phyloP scores from a whole-genome alignment of 2,888 invertebrate species.

The Dyspetes luteomarginatus region DNA sequence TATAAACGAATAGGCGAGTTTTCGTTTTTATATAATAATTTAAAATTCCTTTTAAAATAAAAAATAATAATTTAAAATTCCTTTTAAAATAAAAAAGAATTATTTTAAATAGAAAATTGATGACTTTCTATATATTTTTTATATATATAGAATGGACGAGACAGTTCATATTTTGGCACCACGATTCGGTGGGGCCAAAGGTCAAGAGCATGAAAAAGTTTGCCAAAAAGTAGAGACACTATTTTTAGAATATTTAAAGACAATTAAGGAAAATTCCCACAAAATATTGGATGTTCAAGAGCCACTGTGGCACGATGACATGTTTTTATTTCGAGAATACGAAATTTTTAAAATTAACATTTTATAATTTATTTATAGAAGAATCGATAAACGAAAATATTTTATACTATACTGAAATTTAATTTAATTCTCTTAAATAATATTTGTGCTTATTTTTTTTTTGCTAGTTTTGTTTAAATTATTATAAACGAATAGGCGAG shows the following conservation, averaged over 20 bases:
- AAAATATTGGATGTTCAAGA: constrained; percentile 91
- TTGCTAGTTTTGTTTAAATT: background rate
- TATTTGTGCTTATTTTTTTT: background rate
- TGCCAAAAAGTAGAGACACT: constrained; percentile 90
- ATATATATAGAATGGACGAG: constrained; percentile 87
- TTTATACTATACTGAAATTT: too few species aligned
- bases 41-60: too few species aligned
- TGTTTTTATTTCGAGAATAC: constrained; percentile 86
- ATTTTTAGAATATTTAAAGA: constrained; percentile 87
- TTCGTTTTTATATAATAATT: too few species aligned
- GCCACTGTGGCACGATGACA: constrained; percentile 92
- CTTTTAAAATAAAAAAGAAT: too few species aligned
- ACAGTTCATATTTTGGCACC: constrained; percentile 88
- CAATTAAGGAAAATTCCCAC: constrained; percentile 86
- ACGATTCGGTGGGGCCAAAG: constrained; percentile 90
- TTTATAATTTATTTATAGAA: too few species aligned
- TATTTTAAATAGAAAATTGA: too few species aligned
- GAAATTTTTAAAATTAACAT: too few species aligned
- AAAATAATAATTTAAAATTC: too few species aligned
- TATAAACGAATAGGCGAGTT: too few species aligned
- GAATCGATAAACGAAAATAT: too few species aligned
- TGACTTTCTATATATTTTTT: too few species aligned
- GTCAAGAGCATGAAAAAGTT: constrained; percentile 88
- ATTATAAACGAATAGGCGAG: too few species aligned
- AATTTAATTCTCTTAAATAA: background rate